Evolutionary conservation across 2,888 invertebrate genomes (phyloP).

Genomic region (Lutraria lutraria): DNA sequence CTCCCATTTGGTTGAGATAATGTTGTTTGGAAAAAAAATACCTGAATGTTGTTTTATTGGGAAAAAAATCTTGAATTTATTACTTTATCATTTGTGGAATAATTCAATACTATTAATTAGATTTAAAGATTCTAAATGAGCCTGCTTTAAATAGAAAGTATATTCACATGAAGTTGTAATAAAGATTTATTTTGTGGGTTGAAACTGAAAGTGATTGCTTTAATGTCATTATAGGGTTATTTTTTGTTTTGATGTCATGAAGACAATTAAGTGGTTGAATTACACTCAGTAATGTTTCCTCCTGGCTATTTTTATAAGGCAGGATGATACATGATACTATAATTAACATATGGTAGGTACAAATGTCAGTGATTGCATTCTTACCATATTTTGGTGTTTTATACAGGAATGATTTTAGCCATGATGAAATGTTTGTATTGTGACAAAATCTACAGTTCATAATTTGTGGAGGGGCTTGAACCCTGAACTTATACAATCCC

Average conservation of each 20-base stretch:
- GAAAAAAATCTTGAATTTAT: too few species aligned
- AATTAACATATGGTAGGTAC: background rate
- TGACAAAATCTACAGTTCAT: background rate
- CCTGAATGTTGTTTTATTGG: too few species aligned
- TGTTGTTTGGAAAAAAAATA: too few species aligned
- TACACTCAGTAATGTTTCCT: slow-evolving; percentile 11
- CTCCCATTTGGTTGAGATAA: too few species aligned
- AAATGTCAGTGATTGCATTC: background rate
- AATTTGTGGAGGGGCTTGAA: background rate
- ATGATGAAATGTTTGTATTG: slow-evolving; percentile 3
- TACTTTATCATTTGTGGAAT: too few species aligned
- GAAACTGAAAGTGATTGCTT: too few species aligned
- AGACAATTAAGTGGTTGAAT: background rate
- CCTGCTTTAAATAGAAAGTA: too few species aligned
- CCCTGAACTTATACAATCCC: background rate
- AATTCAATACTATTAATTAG: too few species aligned
- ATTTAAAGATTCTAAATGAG: too few species aligned
- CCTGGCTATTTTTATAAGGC: background rate
- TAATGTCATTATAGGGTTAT: too few species aligned
- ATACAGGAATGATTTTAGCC: background rate
- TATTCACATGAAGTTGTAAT: too few species aligned
- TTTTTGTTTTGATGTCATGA: background rate
- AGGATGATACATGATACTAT: slow-evolving; percentile 5
- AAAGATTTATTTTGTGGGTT: too few species aligned
- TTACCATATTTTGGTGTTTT: background rate